A percentile compares a stretch with the other conserved stretches of the same genome.
Evolutionary conservation across 2,113 vertebrate genomes (phyloP).

Genomic region (Dasyurus viverrinus): DNA sequence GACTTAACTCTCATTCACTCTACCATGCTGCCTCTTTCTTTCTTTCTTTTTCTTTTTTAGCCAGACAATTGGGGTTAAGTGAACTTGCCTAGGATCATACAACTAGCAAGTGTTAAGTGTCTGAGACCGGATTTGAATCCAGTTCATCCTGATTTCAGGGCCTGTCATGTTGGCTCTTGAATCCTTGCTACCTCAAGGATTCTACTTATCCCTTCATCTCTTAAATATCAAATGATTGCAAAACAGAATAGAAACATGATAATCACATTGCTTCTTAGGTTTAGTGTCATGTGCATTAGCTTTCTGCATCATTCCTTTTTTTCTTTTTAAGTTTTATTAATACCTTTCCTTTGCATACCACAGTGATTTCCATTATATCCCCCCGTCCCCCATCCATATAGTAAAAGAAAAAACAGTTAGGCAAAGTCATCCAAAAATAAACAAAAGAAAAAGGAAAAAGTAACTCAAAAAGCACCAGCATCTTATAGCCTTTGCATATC

Average conservation of each 20-base stretch:
- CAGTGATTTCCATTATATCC: background rate
- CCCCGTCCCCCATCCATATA: background rate
- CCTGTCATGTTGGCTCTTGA: background rate
- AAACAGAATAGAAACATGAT: background rate
- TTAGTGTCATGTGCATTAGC: background rate
- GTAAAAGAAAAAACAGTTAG: background rate
- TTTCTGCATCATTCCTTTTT: background rate
- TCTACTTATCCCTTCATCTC: background rate
- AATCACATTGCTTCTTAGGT: background rate
- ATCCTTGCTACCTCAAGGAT: background rate
- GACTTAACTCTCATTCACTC: background rate
- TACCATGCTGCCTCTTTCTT: background rate
- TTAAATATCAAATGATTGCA: background rate
- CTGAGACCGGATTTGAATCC: too few species aligned
- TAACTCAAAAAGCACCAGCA: background rate
- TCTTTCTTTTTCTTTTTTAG: too few species aligned
- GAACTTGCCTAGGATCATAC: too few species aligned
- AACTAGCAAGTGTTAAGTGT: too few species aligned
- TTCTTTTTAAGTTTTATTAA: background rate
- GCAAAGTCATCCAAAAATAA: background rate
- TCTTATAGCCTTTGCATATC: background rate
- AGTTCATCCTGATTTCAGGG: too few species aligned
- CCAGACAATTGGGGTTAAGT: too few species aligned
- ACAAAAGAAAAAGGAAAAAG: background rate
- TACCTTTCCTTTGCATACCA: background rate